Evolutionary conservation across 2,888 invertebrate species (phyloP), one percentile per base, ranked within the genome.

Genomic region (Rhingia campestris): DNA sequence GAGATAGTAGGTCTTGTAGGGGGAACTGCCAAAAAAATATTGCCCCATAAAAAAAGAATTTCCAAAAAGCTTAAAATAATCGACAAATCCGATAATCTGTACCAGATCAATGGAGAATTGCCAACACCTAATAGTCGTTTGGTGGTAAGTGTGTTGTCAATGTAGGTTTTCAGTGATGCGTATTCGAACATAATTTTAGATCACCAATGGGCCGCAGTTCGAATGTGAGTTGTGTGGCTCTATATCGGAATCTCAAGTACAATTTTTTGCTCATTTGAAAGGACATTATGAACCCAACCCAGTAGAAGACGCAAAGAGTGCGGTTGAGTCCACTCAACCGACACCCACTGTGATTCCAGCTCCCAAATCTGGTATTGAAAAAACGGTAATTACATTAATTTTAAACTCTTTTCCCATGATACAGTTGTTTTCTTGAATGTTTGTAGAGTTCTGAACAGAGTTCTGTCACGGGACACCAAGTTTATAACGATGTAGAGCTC

Each of bases 21-120:
- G 3, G 74, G 80, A 5, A 63, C 86, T 53, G 88, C 90, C 70
- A 94, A 94, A 86, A 95, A 95, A 90, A 95, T 95, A 86, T 91
- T 97, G 74, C 97, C 97, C 0, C 97, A 97, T 89, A 97, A 97
- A 90, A 97, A 97, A 90, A 92, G 97, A 74, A 96, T 97, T 86
- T 95, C 97, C 0, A 92, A 94, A 73, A 97, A 96, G 88, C 91
- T 97, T 22, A 94, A 94, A 87, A 93, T 88, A 1, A 92, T 86
- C 88, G 82, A 82, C n/a, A 79, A 53, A 30, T 30, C 30, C 2
- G 73, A 82, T 6, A 58, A 9, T 33, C 53, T 59, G 3, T 81
- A 56, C n/a, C 59, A 76, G 6, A 35, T 47, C 2, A 61, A 37
- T 14, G 80, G 59, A 12, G 80, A 75, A 69, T 80, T 10, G 6